Conservation (phyloP, 2,888 invertebrate species). For the Esperia sulphurella region DNA sequence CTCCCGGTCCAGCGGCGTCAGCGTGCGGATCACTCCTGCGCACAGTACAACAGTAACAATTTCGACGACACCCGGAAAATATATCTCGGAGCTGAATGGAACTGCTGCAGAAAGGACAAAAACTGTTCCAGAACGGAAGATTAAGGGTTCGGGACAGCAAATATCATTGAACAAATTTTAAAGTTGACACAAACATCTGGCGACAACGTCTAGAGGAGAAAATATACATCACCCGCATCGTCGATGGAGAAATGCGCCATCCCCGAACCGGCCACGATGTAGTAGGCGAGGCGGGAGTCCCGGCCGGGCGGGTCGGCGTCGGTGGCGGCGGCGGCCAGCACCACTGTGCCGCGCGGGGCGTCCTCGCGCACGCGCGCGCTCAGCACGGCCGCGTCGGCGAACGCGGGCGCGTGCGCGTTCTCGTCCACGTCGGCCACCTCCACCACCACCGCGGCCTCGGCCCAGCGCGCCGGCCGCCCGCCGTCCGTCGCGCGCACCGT, state of each 20-base stretch:
- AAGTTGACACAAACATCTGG: no score
- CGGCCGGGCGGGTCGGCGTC: constrained; percentile 90
- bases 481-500: constrained; percentile 91
- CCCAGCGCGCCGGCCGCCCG: constrained; percentile 88
- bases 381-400: constrained; percentile 87
- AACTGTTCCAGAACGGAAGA: no score
- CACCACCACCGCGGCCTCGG: constrained; percentile 89
- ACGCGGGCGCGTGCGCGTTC: constrained; percentile 90
- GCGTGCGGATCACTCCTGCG: constrained; percentile 88
- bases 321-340: constrained; percentile 86
- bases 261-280: constrained; percentile 92
- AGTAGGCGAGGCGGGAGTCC: constrained; percentile 91
- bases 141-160: no score
- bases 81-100: no score
- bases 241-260: constrained; percentile 95
- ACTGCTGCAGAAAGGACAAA: no score
- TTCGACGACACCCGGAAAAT: no score
- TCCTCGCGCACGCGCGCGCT: constrained; percentile 89
- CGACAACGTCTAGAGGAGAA: no score
- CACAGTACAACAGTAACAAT: background rate
- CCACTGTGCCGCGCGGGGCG: constrained; percentile 86
- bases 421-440: constrained; percentile 97
- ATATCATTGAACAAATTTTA: no score
- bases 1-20: constrained; percentile 93
- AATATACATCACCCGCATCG: constrained; percentile 90